Base-by-base conservation (phyloP, 1,140 invertebrate species). In the Musca vetustissima region DNA sequence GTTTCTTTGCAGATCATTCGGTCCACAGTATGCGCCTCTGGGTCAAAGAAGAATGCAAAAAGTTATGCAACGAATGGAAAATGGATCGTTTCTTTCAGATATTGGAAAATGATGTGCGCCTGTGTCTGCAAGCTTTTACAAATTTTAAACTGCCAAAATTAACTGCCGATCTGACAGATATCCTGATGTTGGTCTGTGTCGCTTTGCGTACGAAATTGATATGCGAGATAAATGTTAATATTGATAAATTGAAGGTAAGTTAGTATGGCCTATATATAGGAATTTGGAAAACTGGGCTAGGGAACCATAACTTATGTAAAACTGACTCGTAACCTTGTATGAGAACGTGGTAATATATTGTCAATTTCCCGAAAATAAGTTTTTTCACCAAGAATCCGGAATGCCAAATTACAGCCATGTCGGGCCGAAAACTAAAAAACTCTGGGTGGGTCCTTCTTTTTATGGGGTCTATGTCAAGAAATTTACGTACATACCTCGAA, bases 181-280 rank as follows among this genome's bases (percentile, higher is more conserved):
- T 86, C 49, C 64, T 83, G 64, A 86, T 90, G 36, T 83, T 88
- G 65, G 89, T 90, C 2, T 92, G 90, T 73, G 87, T 89, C 0
- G 89, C 91, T 72, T 90, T 93, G 89, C 86, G 91, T 75, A 87
- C 89, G 21, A 92, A 92, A 79, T 83, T 93, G 21, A 88, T 90
- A 11, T 90, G 90, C 0, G 92, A 93, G 85, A 87, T 92, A 8
- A 89, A 88, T 75, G 86, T 84, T 1, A 93, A 93, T 74, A 86
- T 90, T 61, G 83, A 87, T 73, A 88, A 92, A 79, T 83, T 92
- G 21, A 90, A 91, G 85, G 90, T 91, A 78, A 48, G 48, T n/a
- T 52, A 11, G 91, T 91, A 93, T 77, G 87, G 89, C 73, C 84
- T 88, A 66, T 93, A n/a, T n/a, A n/a, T n/a, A n/a, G n/a, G n/a